Percentiles rank a stretch among this genome's conserved stretches.
phyloP scores from a whole-genome alignment of 2,888 invertebrate genomes.

The Anarsia innoxiella region DNA sequence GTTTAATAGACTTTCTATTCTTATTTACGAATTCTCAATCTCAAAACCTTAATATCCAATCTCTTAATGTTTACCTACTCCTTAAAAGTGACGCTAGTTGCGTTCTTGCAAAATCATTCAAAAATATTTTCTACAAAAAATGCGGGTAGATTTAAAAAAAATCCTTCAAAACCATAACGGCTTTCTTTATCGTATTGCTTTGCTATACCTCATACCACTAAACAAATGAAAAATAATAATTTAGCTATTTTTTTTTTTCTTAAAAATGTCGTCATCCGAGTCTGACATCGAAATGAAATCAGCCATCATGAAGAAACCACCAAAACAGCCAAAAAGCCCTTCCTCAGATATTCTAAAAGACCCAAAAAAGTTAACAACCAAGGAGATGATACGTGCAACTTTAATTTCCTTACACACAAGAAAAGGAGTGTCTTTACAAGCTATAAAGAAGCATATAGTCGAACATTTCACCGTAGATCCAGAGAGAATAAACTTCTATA shows the following conservation, averaged over 20 bases:
- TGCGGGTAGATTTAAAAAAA: neutral
- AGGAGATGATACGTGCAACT: conserved; percentile 49
- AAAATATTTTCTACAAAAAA: no score
- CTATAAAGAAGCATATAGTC: conserved; percentile 52
- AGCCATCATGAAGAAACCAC: conserved; percentile 24
- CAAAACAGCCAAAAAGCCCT: conserved; percentile 26
- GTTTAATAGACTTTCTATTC: no score
- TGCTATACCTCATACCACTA: neutral
- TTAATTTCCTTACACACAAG: conserved; percentile 34
- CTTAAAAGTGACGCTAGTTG: no score
- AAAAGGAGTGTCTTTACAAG: conserved; percentile 55
- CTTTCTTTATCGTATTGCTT: neutral
- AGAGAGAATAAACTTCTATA: conserved; percentile 40
- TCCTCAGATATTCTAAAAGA: conserved; percentile 24
- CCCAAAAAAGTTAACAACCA: conserved; percentile 42
- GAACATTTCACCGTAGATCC: conserved; percentile 42
- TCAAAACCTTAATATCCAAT: no score
- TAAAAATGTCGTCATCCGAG: conserved; percentile 8
- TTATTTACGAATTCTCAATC: no score
- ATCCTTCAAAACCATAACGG: neutral
- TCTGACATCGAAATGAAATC: conserved; percentile 34
- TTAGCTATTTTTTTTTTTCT: neutral
- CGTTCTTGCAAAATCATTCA: no score
- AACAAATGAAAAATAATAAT: neutral
- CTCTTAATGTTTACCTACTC: no score